Conservation (phyloP, 2,888 invertebrate species). For the Drosophila rubida region DNA sequence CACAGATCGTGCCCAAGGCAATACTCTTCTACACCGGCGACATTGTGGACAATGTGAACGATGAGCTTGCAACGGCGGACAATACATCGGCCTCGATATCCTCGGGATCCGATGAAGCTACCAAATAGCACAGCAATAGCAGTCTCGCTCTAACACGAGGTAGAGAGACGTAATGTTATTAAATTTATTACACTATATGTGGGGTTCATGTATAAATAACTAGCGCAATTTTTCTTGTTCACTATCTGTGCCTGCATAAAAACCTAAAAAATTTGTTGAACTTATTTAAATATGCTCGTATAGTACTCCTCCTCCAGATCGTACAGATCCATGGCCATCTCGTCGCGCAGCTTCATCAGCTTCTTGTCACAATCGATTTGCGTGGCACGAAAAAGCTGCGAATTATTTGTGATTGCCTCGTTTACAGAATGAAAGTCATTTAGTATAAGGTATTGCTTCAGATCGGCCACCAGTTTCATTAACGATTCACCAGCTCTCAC, state of each 20-base stretch:
- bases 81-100: constrained; percentile 49
- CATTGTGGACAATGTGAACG: constrained; percentile 58
- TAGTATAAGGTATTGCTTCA: constrained; percentile 98
- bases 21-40: constrained; percentile 70
- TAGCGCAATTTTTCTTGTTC: not conserved
- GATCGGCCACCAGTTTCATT: constrained; percentile 98
- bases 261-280: constrained; percentile 66
- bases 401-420: constrained; percentile 97
- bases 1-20: constrained; percentile 70
- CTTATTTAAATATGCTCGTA: constrained; percentile 84
- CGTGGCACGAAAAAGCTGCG: constrained; percentile 94
- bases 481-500: constrained; percentile 98
- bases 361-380: constrained; percentile 97
- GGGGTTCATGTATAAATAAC: not conserved
- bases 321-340: constrained; percentile 94
- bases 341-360: constrained; percentile 95
- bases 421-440: constrained; percentile 99
- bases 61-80: constrained; percentile 46
- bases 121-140: constrained; percentile 16
- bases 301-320: constrained; percentile 85
- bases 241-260: not conserved
- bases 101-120: constrained; percentile 27
- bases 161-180: not conserved
- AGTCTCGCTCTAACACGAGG: not conserved
- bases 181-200: not conserved